phyloP scores from a whole-genome alignment of 2,888 invertebrate genomes.

The Pseudococcus longispinus region DNA sequence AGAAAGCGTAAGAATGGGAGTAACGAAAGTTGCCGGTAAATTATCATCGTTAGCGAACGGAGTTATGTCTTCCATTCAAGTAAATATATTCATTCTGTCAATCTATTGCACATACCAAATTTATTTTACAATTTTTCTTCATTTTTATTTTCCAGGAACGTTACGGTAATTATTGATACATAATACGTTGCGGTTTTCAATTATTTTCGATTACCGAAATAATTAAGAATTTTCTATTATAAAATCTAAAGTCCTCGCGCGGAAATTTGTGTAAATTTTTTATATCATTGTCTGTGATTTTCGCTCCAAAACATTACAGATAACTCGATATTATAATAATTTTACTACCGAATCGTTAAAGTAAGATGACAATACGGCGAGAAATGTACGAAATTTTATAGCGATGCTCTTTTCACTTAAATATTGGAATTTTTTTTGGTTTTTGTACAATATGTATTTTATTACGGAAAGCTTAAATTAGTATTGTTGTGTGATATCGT shows the following conservation, averaged over 20 bases:
- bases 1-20: constrained; percentile 95
- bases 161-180: constrained; percentile 59
- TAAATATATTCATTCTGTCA: constrained; percentile 61
- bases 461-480: background rate
- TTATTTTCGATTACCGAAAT: background rate
- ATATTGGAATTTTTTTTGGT: background rate
- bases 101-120: background rate
- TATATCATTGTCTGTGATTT: constrained; percentile 24
- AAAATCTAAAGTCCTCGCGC: background rate
- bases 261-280: background rate
- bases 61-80: constrained; percentile 92
- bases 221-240: background rate
- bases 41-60: constrained; percentile 93
- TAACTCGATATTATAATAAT: background rate
- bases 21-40: constrained; percentile 96
- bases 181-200: background rate
- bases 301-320: background rate
- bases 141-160: constrained; percentile 59
- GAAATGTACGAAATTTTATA: background rate
- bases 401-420: background rate
- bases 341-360: background rate
- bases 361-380: background rate
- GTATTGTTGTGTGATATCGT: background rate
- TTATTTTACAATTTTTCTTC: constrained; percentile 5
- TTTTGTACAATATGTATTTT: background rate